phyloP scores from a whole-genome alignment of 2,113 vertebrate genomes.

The Amphilophus citrinellus region DNA sequence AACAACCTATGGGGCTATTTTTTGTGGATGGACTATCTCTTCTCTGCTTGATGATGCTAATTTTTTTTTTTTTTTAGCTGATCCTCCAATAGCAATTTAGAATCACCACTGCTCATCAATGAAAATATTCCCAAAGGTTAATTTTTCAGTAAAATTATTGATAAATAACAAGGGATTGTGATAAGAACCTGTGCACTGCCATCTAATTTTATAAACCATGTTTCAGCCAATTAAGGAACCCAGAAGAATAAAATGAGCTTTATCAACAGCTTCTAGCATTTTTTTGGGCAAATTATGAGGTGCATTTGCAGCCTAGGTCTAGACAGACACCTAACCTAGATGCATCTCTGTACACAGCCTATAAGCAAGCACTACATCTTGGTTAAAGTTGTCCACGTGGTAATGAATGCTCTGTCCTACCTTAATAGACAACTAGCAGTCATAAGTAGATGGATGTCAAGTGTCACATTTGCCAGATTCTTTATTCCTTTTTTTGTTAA shows the following conservation, averaged over 20 bases:
- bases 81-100: background rate
- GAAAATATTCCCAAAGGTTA: background rate
- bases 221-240: background rate
- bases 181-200: background rate
- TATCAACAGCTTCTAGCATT: background rate
- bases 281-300: background rate
- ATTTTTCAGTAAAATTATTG: background rate
- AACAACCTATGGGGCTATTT: background rate
- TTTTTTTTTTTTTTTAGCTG: background rate
- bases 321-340: background rate
- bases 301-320: background rate
- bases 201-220: background rate
- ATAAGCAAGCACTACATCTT: background rate
- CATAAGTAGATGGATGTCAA: background rate
- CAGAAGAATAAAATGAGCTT: background rate
- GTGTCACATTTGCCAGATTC: background rate
- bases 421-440: background rate
- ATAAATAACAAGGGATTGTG: background rate
- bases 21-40: background rate
- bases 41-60: background rate
- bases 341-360: background rate
- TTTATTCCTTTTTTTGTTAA: background rate
- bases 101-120: background rate
- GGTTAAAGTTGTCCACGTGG: background rate
- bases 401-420: too few species aligned